Base-by-base conservation (phyloP, 2,113 vertebrate species). In the Xyliphius kryptos region DNA sequence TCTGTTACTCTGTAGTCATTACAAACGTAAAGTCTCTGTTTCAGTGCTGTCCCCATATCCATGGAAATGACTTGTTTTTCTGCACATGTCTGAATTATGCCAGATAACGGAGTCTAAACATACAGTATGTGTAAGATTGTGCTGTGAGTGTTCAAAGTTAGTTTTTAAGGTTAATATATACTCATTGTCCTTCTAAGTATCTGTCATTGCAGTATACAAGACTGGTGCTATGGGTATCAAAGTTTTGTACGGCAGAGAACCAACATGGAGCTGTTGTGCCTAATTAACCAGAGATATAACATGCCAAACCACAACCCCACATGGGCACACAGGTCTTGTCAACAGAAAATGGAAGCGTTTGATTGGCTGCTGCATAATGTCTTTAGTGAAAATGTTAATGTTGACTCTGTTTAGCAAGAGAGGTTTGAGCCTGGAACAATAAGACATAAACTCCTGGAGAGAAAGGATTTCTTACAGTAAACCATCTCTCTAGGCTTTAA, bases 311-410 rank as follows among this genome's bases (percentile, higher is more conserved):
- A 77, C n/a, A n/a, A n/a, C n/a, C n/a, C n/a, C n/a, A 46, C 52
- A 17, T 19, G 79, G 81, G 75, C 73, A 75, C 79, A 77, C 74
- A 63, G 14, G 75, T 78, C 81, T 86, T 85, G 82, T 82, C 82
- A 85, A 82, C 81, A 82, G 76, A 78, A 78, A 77, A 67, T 74
- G 77, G 78, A 76, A 83, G 79, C 76, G 76, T 82, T 84, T 88
- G 83, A 85, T 85, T 83, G 84, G 82, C 83, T 83, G 81, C 80
- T 82, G 82, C 82, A 73, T 86, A 86, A 83, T 84, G 77, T 78
- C 74, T 79, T 79, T 58, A 77, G 81, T 82, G 81, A 85, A 84
- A 81, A 82, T 82, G 80, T 79, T 80, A 70, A 76, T 37, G 44
- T 55, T 26, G 74, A 76, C 76, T 80, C 76, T 75, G 72, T 77